Base-by-base conservation (phyloP, 2,888 invertebrate genomes). In the Hoplodrina ambigua region DNA sequence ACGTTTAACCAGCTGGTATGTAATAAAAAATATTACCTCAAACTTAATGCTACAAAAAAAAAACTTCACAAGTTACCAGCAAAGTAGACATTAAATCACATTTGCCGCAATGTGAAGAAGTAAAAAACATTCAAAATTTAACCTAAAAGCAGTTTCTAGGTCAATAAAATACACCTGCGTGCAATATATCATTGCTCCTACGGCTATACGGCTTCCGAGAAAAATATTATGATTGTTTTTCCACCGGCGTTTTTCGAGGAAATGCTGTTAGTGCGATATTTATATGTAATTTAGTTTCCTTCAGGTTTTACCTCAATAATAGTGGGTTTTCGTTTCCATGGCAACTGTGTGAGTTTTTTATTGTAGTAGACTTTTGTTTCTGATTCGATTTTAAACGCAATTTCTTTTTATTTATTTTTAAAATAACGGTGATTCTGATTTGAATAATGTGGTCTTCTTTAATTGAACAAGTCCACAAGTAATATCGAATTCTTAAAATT, bases 161-260 rank as follows among this genome's bases (percentile, higher is more conserved):
- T 78, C 78, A 78, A 81, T 84, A 83, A 82, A 83, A 55, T 69
- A 81, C 85, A 84, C 84, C 84, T 84, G 84, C 57, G 61, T 37
- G 65, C 76, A 33, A 81, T 84, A 83, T 77, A 80, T 84, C 70
- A 84, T 58, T 50, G 64, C 60, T 73, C 53, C 67, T 57, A 70
- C 57, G 52, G 75, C 19, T 44, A 25, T 25, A 74, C 58, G 33
- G 58, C 53, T 68, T 30, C 19, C 37, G 60, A 56, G 63, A 53
- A 82, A 83, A 71, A 54, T 80, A 60, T 78, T 82, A 65, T 55
- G 69, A 82, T 66, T 79, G 74, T 72, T 84, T 77, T 77, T 71
- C 46, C 30, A 52, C 57, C 46, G 46, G 30, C 13, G 54, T 52
- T 71, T 64, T 64, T 41, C 25, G 10, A 15, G 50, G 52, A 75